Evolutionary conservation across 2,888 invertebrate genomes (phyloP).

Genomic region (Tenthredo livida): DNA sequence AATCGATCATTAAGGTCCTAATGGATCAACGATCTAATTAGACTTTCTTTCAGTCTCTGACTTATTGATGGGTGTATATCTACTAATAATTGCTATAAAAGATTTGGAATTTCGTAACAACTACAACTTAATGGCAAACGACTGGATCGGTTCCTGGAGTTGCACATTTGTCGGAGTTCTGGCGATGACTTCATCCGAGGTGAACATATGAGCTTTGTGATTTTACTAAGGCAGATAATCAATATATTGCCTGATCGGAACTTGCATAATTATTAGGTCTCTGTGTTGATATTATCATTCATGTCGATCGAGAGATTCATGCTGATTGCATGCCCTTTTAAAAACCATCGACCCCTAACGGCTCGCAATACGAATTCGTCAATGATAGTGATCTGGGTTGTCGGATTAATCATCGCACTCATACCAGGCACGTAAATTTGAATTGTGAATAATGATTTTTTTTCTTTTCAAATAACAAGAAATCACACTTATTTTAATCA

Average conservation of each 20-base stretch:
- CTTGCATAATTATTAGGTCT: constrained; percentile 76
- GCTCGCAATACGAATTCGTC: constrained; percentile 80
- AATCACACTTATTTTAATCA: not conserved
- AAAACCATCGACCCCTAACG: constrained; percentile 80
- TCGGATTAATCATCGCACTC: constrained; percentile 82
- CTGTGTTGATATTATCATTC: constrained; percentile 84
- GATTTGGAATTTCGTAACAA: constrained; percentile 81
- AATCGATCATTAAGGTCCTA: not conserved
- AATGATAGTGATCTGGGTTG: constrained; percentile 82
- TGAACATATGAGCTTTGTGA: constrained; percentile 57
- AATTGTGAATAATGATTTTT: not conserved
- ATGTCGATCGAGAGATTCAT: constrained; percentile 86
- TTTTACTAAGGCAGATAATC: not conserved
- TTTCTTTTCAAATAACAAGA: not conserved
- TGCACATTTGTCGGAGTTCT: constrained; percentile 83
- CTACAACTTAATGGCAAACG: constrained; percentile 81
- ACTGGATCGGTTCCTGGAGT: constrained; percentile 85
- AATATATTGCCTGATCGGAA: not conserved
- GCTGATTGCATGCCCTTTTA: constrained; percentile 82
- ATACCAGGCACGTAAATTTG: constrained; percentile 79
- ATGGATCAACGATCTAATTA: not conserved
- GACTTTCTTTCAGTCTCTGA: constrained; percentile 80
- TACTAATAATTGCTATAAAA: constrained; percentile 82
- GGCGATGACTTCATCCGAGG: constrained; percentile 85
- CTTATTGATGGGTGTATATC: constrained; percentile 85